These are phyloP conservation scores for Leptopilina clavipes DNA, from an alignment of 1,140 invertebrate species.

Conservation along the genomic window DNA sequence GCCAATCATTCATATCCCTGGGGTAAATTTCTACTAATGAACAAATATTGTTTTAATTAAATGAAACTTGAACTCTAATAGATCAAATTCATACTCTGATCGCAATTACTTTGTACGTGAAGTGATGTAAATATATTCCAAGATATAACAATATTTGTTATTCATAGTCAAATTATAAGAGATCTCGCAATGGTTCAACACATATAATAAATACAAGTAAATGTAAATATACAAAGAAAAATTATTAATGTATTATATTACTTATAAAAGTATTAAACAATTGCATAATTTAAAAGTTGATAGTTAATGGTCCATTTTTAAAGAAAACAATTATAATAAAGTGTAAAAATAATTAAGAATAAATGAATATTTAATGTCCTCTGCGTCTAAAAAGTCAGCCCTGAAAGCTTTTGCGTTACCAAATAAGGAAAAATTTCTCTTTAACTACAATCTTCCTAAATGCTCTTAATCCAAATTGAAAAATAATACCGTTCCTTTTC, in stretches of 20 bases:
- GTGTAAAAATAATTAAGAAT: constrained; percentile 5
- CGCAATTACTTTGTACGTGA: too few species aligned
- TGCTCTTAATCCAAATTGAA: constrained; percentile 44
- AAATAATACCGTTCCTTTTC: constrained; percentile 42
- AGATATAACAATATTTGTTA: too few species aligned
- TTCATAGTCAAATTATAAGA: too few species aligned
- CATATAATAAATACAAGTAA: too few species aligned
- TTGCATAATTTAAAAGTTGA: too few species aligned
- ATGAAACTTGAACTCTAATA: not conserved
- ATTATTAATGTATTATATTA: too few species aligned
- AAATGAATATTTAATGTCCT: constrained; percentile 11
- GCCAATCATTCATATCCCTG: not conserved
- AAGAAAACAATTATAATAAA: too few species aligned
- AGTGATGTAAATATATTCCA: too few species aligned
- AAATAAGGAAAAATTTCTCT: constrained; percentile 20
- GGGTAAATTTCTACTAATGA: not conserved
- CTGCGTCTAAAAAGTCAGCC: not conserved
- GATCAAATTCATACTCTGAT: not conserved
- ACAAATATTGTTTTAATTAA: not conserved
- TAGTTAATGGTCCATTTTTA: too few species aligned
- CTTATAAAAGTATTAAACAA: too few species aligned
- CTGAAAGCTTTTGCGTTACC: not conserved
- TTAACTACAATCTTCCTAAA: not conserved
- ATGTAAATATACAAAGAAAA: too few species aligned
- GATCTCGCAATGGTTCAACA: too few species aligned